Evolutionary conservation across 2,888 invertebrate genomes (phyloP).

Genomic region (Sminthurinus aureus): DNA sequence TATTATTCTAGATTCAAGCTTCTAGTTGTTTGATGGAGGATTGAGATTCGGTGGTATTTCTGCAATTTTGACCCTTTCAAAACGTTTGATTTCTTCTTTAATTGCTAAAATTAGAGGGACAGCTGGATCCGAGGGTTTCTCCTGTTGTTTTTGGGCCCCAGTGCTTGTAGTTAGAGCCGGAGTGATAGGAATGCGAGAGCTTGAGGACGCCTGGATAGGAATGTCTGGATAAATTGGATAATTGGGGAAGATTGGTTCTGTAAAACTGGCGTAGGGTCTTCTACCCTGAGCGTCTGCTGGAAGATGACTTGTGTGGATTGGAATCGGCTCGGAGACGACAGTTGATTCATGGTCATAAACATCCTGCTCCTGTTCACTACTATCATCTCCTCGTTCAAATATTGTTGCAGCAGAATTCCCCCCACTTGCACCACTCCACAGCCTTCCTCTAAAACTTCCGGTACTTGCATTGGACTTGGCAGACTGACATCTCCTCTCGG

Average conservation of each 20-base stretch:
- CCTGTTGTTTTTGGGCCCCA: constrained; percentile 29
- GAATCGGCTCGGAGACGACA: constrained; percentile 7
- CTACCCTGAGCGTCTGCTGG: not conserved
- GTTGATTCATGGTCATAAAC: constrained; percentile 44
- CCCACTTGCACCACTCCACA: not conserved
- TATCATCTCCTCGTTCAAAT: constrained; percentile 37
- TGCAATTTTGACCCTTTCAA: constrained; percentile 50
- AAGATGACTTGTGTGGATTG: constrained; percentile 11
- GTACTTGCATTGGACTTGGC: constrained; percentile 44
- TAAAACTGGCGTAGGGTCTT: not conserved
- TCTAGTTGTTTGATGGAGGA: not conserved
- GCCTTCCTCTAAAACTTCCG: not conserved
- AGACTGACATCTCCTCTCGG: constrained; percentile 51
- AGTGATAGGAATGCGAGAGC: constrained; percentile 11
- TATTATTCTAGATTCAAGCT: not conserved
- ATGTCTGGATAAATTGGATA: constrained; percentile 58
- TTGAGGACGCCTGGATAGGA: constrained; percentile 31
- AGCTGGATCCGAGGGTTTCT: constrained; percentile 73
- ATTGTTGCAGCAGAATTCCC: constrained; percentile 1
- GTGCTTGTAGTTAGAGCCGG: not conserved
- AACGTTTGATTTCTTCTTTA: constrained; percentile 71
- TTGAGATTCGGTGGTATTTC: not conserved
- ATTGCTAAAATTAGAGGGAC: constrained; percentile 85
- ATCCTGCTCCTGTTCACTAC: constrained; percentile 25
- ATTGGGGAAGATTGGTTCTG: constrained; percentile 55